Evolutionary conservation across 2,888 invertebrate genomes (phyloP), one percentile per base, ranked within the genome.

Genomic region (Nemapogon koenigi): DNA sequence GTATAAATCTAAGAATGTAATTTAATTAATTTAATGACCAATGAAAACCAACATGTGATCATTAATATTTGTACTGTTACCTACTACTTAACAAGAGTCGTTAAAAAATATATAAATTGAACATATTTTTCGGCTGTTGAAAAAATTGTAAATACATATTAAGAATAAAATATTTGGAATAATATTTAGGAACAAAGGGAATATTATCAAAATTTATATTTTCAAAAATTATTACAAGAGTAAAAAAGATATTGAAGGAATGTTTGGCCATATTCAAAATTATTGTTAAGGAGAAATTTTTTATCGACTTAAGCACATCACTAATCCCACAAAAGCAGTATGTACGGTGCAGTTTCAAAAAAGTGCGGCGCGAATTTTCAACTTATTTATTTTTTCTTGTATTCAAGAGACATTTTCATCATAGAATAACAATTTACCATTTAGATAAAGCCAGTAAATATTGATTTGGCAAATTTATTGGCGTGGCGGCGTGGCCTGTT

Each of bases 41-140:
- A 80, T 80, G 80, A 80, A 80, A 79, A 80, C 80, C 79, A 76
- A 79, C 78, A 79, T 80, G 80, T 80, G 80, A 80, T 80, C 80
- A 80, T 76, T 78, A 78, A 80, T 79, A 80, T 80, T 80, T 80
- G 80, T 80, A 80, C 80, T 80, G 80, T 80, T 78, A 78, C 78
- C 78, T 78, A 78, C 76, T 78, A 78, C 78, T 78, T 75, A 47
- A 78, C 80, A 80, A 80, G 73, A 80, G 78, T 78, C 79, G 79
- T 78, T 79, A 78, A 79, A 71, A 73, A 76, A 71, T 70, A 73
- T 72, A 75, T 70, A 75, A 75, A 75, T 76, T 70, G 76, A 37
- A 78, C 78, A 78, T 78, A 78, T 78, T 78, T 78, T 78, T 78
- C 78, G 78, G 78, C 78, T 78, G 78, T 78, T 78, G 72, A 76